phyloP scores from a whole-genome alignment of 2,113 vertebrate genomes.

The Oryzias melastigma region DNA sequence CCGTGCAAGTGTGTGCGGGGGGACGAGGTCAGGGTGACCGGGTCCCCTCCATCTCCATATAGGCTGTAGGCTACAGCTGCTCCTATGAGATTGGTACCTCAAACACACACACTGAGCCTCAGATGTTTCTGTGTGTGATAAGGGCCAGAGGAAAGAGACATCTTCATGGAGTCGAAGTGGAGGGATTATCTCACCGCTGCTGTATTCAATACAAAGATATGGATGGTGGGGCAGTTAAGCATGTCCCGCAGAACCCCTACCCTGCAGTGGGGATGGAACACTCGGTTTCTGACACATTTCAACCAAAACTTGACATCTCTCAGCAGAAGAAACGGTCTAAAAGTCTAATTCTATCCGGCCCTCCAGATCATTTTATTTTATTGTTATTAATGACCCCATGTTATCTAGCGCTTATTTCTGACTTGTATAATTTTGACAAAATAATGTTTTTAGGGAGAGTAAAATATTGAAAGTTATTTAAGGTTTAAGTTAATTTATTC shows the following conservation, averaged over 20 bases:
- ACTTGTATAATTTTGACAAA: too few species aligned
- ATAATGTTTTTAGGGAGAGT: too few species aligned
- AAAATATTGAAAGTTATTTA: too few species aligned
- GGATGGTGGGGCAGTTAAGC: constrained; percentile 43
- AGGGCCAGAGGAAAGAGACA: constrained; percentile 63
- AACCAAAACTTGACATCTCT: too few species aligned
- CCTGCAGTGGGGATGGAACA: too few species aligned
- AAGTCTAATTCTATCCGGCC: too few species aligned
- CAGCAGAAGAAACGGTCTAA: too few species aligned
- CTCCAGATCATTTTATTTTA: too few species aligned
- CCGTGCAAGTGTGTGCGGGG: constrained; percentile 62
- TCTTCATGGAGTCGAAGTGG: constrained; percentile 66
- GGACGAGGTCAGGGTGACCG: constrained; percentile 69
- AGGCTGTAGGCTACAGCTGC: constrained; percentile 78
- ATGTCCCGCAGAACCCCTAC: constrained; percentile 32
- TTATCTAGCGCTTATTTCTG: too few species aligned
- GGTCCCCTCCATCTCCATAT: constrained; percentile 73
- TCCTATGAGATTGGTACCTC: constrained; percentile 76
- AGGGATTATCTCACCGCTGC: constrained; percentile 66
- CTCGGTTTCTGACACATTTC: too few species aligned
- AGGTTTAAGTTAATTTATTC: too few species aligned
- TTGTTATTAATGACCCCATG: too few species aligned
- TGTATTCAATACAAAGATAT: constrained; percentile 67
- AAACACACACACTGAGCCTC: constrained; percentile 61
- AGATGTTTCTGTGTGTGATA: constrained; percentile 69